A percentile compares a stretch with the other conserved stretches of the same genome.
phyloP scores from a whole-genome alignment of 2,888 invertebrate genomes.

The Hirudinaria manillensis region DNA sequence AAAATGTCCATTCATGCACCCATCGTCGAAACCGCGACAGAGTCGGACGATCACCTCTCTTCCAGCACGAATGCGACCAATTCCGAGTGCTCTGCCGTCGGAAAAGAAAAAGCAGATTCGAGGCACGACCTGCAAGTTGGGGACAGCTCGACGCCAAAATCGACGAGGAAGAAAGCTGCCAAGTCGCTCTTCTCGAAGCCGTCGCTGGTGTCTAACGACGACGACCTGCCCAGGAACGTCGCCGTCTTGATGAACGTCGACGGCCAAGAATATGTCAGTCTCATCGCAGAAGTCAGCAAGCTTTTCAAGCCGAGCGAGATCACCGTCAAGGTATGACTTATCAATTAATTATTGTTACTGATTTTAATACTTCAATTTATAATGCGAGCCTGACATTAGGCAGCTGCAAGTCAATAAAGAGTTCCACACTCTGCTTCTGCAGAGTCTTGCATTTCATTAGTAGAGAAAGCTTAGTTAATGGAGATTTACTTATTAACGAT shows the following conservation, averaged over 20 bases:
- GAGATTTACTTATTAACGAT: background rate
- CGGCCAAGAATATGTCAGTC: constrained; percentile 17
- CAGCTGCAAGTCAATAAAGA: background rate
- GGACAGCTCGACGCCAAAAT: background rate
- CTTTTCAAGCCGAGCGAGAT: constrained; percentile 32
- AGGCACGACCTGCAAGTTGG: background rate
- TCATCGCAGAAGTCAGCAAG: constrained; percentile 28
- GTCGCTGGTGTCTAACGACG: background rate
- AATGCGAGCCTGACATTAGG: background rate
- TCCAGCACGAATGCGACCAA: background rate
- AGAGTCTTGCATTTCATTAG: too few relatives aligned
- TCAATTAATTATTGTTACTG: background rate
- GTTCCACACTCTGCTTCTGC: too few relatives aligned
- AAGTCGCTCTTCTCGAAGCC: background rate
- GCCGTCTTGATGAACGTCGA: constrained; percentile 14
- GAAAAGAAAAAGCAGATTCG: background rate
- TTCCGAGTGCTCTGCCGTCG: background rate
- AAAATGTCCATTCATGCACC: constrained; percentile 24
- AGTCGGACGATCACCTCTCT: background rate
- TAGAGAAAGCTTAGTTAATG: background rate
- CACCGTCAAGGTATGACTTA: constrained; percentile 24
- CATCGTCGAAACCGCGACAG: background rate
- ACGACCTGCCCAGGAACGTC: background rate
- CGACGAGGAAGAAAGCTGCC: background rate
- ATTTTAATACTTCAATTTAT: background rate